Evolutionary conservation across 1,140 invertebrate species (phyloP).

Genomic region (Macrocentrus cingulum): DNA sequence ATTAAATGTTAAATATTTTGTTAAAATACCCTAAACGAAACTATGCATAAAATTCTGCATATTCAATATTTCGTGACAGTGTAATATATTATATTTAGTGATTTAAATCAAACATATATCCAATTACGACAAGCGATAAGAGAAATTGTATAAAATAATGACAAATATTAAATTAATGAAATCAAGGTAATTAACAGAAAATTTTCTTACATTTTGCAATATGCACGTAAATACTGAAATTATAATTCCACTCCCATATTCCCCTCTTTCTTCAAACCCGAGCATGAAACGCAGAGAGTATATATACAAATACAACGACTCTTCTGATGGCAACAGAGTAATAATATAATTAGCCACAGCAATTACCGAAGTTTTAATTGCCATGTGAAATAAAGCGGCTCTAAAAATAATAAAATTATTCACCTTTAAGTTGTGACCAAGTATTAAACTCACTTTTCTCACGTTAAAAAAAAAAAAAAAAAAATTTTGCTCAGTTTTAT

Average conservation of each 20-base stretch:
- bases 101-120: no score
- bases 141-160: no score
- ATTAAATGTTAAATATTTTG: no score
- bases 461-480: neutral
- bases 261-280: no score
- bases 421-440: constrained; percentile 28
- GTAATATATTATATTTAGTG: no score
- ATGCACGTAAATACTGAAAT: neutral
- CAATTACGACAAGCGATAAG: no score
- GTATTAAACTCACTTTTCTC: constrained; percentile 28
- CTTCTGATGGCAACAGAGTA: constrained; percentile 24
- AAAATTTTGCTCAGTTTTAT: neutral
- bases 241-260: neutral
- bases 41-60: no score
- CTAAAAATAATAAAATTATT: constrained; percentile 52
- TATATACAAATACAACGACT: neutral
- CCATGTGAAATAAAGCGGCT: constrained; percentile 43
- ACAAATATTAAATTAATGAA: no score
- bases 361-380: constrained; percentile 58
- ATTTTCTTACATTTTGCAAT: no score
- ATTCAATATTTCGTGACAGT: no score
- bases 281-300: neutral
- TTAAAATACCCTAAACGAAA: no score
- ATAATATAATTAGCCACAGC: constrained; percentile 51
- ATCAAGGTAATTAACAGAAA: no score